A percentile compares a stretch with the other conserved stretches of the same genome.
Conservation (phyloP, 2,888 invertebrate species). For the Andrena marginata region DNA sequence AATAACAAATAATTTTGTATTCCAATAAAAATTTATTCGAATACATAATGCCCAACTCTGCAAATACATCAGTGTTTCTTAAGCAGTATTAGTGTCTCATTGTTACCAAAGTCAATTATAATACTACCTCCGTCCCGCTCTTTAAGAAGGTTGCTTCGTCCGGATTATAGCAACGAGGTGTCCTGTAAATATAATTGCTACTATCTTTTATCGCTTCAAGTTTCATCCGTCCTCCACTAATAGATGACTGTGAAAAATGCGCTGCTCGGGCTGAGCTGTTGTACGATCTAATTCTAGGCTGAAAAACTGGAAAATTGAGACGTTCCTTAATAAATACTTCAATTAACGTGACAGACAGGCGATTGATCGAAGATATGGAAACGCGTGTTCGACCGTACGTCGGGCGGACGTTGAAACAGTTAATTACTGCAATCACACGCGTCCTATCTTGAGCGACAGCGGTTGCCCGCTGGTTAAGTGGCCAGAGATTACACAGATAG, state of each 20-base stretch:
- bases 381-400: neutral
- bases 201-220: neutral
- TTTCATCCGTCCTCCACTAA: neutral
- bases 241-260: neutral
- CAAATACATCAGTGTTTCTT: too few relatives aligned
- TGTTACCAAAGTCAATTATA: too few relatives aligned
- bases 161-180: too few relatives aligned
- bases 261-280: neutral
- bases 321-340: neutral
- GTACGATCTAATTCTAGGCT: neutral
- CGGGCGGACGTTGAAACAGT: slow-evolving; percentile 11
- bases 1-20: too few relatives aligned
- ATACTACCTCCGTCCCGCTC: too few relatives aligned
- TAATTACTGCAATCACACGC: slow-evolving; percentile 21
- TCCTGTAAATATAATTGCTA: neutral
- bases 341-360: neutral
- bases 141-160: too few relatives aligned
- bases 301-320: neutral
- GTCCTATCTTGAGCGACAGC: slow-evolving; percentile 7
- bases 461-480: slow-evolving; percentile 38
- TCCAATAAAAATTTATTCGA: too few relatives aligned
- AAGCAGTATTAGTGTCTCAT: too few relatives aligned
- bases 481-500: slow-evolving; percentile 52
- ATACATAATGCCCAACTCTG: too few relatives aligned
- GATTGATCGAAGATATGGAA: slow-evolving; percentile 4